phyloP scores from a whole-genome alignment of 1,140 invertebrate species.

The Phthorimaea operculella region DNA sequence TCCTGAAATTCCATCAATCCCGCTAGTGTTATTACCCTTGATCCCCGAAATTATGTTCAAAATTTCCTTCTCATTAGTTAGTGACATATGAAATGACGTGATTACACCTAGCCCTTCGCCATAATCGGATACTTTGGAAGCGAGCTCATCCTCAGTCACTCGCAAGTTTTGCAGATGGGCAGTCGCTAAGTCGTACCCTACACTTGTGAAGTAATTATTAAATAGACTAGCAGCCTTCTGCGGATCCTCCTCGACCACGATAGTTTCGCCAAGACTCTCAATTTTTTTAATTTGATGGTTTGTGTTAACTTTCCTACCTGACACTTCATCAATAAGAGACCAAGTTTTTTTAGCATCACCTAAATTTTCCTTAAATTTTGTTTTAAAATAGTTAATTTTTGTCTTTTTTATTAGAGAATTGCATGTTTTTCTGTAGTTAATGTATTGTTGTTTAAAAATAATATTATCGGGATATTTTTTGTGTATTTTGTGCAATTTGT shows the following conservation, averaged over 20 bases:
- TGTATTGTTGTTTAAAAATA: neutral
- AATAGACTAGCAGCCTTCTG: neutral
- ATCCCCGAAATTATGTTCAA: no score
- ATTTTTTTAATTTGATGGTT: neutral
- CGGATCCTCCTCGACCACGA: neutral
- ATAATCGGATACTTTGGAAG: neutral
- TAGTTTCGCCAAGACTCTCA: neutral
- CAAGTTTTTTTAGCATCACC: neutral
- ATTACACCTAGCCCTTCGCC: no score
- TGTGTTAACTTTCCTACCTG: neutral
- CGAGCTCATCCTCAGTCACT: neutral
- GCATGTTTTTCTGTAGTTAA: neutral
- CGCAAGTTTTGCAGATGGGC: neutral
- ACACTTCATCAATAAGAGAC: neutral
- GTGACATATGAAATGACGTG: no score
- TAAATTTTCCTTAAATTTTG: neutral
- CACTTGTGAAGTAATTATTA: neutral
- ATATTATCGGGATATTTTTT: constrained; percentile 1
- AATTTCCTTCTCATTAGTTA: no score
- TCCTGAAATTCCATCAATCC: no score
- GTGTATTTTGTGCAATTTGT: neutral
- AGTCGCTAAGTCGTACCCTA: neutral
- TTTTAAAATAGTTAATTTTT: neutral
- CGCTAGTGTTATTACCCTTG: no score
- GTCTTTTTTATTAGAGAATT: neutral